Evolutionary conservation across 2,888 invertebrate genomes (phyloP), one percentile per base, ranked within the genome.

Genomic region (Scaptomyza tumidula): DNA sequence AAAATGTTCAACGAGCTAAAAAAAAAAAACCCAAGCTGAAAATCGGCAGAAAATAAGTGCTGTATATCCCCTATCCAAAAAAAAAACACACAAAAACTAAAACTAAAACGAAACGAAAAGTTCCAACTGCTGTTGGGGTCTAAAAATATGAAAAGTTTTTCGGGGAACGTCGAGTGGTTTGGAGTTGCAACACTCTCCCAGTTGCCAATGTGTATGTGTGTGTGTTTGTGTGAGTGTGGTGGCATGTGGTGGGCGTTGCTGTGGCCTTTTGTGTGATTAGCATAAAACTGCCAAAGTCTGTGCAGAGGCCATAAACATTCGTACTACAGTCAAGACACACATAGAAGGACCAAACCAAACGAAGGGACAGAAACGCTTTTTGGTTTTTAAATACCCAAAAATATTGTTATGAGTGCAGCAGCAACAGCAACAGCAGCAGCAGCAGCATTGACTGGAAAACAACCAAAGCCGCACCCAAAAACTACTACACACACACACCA

Each of bases 251-350:
- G 59, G 63, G 60, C 61, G 64, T 68, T 57, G 68, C 50, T 60
- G 75, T 62, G 70, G 73, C 75, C 35, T 65, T 78, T 85, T 87
- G 80, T 77, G 77, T 88, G 85, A 86, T 86, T 86, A 86, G 85
- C 85, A 86, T 88, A 84, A 86, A 88, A 84, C 74, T 85, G 80
- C 76, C 86, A 80, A 88, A 88, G 88, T 84, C 80, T 83, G 72
- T 75, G 72, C 68, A 55, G 61, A 65, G 79, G 52, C 62, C 57
- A 81, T 78, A 82, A 80, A 80, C 69, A 76, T 83, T 74, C 74
- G 54, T 58, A 67, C 53, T 53, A 67, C 53, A 66, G 49, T 41
- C 65, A 58, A 75, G 54, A 44, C 56, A 75, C 63, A 76, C 66
- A 79, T 46, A 14, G 49, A 16, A 19, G 33, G 33, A 33, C 49